Conservation (phyloP, 1,140 invertebrate genomes). For the Bombus impatiens region DNA sequence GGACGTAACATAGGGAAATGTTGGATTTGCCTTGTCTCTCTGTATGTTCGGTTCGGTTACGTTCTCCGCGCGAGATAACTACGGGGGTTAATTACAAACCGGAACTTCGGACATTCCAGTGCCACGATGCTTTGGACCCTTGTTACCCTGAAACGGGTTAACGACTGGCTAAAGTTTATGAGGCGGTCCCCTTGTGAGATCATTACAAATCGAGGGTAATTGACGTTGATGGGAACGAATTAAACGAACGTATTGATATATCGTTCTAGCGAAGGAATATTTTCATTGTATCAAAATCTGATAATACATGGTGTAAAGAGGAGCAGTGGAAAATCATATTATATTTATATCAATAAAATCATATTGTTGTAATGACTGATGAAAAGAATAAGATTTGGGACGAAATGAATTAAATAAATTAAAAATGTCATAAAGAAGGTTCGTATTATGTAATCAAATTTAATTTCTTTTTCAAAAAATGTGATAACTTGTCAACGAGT, state of each 20-base stretch:
- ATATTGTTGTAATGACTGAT: neutral
- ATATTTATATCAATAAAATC: too few species aligned
- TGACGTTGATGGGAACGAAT: neutral
- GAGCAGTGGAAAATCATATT: neutral
- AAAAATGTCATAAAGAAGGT: neutral
- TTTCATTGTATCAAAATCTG: neutral
- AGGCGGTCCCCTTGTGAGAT: constrained; percentile 17
- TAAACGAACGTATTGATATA: neutral
- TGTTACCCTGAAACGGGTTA: constrained; percentile 46
- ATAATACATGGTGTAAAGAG: neutral
- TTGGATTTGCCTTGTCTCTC: neutral
- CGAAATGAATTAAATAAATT: too few species aligned
- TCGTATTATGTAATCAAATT: neutral
- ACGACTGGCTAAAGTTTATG: constrained; percentile 44
- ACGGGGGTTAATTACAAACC: constrained; percentile 61
- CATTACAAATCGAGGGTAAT: constrained; percentile 14
- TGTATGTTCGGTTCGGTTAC: constrained; percentile 7
- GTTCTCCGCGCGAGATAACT: constrained; percentile 17
- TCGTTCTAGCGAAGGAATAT: neutral
- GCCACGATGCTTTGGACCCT: constrained; percentile 26
- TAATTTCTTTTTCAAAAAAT: too few species aligned
- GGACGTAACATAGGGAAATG: constrained; percentile 13
- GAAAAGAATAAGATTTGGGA: neutral
- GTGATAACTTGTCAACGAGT: too few species aligned
- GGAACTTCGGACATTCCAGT: constrained; percentile 46